A percentile compares a stretch with the other conserved stretches of the same genome.
Evolutionary conservation across 2,797 vertebrate species (phyloP).

Genomic region (Manis javanica): DNA sequence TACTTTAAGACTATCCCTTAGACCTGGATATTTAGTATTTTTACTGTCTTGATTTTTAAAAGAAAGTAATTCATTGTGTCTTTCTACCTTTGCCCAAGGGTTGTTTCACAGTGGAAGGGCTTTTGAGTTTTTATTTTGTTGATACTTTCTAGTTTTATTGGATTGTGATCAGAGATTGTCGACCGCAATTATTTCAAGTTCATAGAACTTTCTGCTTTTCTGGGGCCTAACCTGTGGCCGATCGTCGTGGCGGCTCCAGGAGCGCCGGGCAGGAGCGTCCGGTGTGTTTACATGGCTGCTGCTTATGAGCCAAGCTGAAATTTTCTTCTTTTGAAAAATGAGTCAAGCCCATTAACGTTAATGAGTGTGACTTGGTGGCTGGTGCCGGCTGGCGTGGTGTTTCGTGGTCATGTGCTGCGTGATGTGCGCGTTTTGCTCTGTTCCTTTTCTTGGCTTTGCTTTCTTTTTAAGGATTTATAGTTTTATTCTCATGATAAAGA

Average conservation of each 20-base stretch:
- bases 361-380: rapidly evolving
- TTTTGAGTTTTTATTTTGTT: not conserved
- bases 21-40: not conserved
- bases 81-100: not conserved
- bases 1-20: not conserved
- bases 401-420: rapidly evolving
- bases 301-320: not conserved
- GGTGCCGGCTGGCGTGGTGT: rapidly evolving
- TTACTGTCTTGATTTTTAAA: not conserved
- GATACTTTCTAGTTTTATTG: not conserved
- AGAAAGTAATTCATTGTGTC: not conserved
- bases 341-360: not conserved
- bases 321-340: too few relatives aligned
- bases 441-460: too few relatives aligned
- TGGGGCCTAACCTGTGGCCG: not conserved
- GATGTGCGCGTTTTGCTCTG: not conserved
- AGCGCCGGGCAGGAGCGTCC: not conserved
- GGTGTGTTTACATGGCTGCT: not conserved
- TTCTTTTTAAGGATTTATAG: not conserved
- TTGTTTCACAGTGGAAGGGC: not conserved
- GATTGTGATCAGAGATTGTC: too few relatives aligned
- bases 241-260: not conserved
- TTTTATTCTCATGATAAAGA: not conserved
- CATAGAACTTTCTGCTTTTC: not conserved
- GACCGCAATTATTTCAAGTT: not conserved